phyloP scores from a whole-genome alignment of 2,113 vertebrate species.

The Tor tambroides region DNA sequence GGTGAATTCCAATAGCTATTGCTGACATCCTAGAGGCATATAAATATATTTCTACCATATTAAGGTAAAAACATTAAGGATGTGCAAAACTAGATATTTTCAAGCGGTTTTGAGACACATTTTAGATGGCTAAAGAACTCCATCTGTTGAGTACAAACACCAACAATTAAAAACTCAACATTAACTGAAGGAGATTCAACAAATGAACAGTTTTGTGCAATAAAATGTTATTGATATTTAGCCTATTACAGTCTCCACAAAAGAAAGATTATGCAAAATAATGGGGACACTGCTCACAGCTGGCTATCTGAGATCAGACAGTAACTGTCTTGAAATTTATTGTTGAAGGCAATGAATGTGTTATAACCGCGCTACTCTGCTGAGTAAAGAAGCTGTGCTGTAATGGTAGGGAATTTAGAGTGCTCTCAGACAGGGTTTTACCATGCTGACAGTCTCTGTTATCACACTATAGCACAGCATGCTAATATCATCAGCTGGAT shows the following conservation, averaged over 20 bases:
- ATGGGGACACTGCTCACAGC: background rate
- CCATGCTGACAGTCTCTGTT: background rate
- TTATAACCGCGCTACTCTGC: background rate
- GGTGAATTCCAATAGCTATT: conserved; percentile 1
- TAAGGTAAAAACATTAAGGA: background rate
- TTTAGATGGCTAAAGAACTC: background rate
- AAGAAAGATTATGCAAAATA: background rate
- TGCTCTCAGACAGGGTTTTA: background rate
- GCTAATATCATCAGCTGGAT: background rate
- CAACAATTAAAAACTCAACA: background rate
- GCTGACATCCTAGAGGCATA: background rate
- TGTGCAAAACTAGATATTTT: background rate
- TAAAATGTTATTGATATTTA: background rate
- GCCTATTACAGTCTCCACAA: background rate
- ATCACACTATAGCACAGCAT: background rate
- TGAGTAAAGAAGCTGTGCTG: background rate
- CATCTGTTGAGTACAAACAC: background rate
- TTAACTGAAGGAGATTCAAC: background rate
- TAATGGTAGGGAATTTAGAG: background rate
- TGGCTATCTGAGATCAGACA: background rate
- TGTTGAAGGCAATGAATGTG: background rate
- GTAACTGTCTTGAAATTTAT: background rate
- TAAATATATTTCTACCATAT: background rate
- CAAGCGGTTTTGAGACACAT: background rate
- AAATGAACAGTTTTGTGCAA: background rate